A percentile compares a stretch with the other conserved stretches of the same genome.
These are phyloP conservation scores for Emydoidea blandingii DNA, from an alignment of 2,797 vertebrate genomes.

Conservation along the genomic window DNA sequence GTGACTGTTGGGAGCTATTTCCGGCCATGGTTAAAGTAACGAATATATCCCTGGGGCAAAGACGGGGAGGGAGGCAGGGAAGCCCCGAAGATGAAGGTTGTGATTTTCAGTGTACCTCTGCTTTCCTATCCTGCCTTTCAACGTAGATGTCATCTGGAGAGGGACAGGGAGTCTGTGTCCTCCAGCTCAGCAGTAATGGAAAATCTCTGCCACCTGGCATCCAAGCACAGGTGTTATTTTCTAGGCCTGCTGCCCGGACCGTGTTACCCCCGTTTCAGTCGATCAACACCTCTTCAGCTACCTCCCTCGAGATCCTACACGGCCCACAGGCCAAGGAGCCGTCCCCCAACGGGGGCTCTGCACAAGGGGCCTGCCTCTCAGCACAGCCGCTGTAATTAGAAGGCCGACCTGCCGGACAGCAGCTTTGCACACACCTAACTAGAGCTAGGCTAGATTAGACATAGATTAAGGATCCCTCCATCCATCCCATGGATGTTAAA, in stretches of 20 bases:
- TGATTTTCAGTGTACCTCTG: neutral
- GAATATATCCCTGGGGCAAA: neutral
- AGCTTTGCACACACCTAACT: neutral
- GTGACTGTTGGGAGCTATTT: constrained; percentile 26
- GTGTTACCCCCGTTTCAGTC: neutral
- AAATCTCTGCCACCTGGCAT: neutral
- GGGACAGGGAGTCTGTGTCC: neutral
- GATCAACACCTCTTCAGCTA: neutral
- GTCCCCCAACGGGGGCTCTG: rapidly evolving
- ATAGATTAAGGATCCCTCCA: neutral
- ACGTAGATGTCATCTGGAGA: neutral
- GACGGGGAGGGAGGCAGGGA: neutral
- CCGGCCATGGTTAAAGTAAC: constrained; percentile 33
- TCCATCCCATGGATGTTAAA: neutral
- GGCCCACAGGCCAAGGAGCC: neutral
- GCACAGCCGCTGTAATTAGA: neutral
- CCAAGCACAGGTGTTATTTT: neutral
- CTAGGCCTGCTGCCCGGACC: neutral
- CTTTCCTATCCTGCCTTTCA: neutral
- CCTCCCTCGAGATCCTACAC: neutral
- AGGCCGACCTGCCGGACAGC: neutral
- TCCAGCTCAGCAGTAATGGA: neutral
- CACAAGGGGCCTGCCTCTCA: neutral
- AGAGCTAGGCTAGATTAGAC: neutral
- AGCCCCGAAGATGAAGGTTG: constrained; percentile 41